Base-by-base conservation (phyloP, 2,113 vertebrate genomes). In the Onychostoma macrolepis region DNA sequence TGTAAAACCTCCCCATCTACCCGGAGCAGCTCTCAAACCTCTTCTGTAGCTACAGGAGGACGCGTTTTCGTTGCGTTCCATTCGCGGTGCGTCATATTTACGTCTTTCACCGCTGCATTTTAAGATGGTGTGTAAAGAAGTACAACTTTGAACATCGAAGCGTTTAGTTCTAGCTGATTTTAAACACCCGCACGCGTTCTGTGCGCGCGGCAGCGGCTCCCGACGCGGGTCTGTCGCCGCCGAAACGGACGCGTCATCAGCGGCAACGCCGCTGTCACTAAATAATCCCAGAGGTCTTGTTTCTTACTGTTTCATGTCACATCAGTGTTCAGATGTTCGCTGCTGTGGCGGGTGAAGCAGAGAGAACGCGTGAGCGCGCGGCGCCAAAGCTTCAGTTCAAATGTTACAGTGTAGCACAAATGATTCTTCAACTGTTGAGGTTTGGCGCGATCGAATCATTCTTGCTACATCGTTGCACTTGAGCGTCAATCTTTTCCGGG, bases 391-490 rank as follows among this genome's bases (percentile, higher is more conserved):
- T 33, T 53, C 45, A 1, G 45, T 53, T 78, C 43, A 4, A 33
- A 53, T 33, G 76, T 78, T 78, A 1, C 21, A 45, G 72, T 45
- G 41, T 15, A 76, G n/a, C 72, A 8, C 45, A 33, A 2, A 53
- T 21, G 45, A 53, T 50, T 78, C 48, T 53, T 24, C 12, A 76
- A 48, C 13, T 53, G 17, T 4, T 28, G n/a, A 26, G 43, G 43
- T 48, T 53, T 53, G 13, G n/a, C 26, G n/a, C 15, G 45, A 33
- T 33, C 7, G 45, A 78, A 33, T 53, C 48, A 50, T 53, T 33
- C 71, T 78, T 50, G 21, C 24, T 75, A 75, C 41, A 75, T 53
- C 53, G 45, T 48, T 78, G 76, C 76, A 53, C 4, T 53, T 78
- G 48, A 53, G 45, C 12, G 24, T 21, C 4, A 33, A 53, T 78